Evolutionary conservation across 2,888 invertebrate species (phyloP), one percentile per base, ranked within the genome.

Genomic region (Diarsia brunnea): DNA sequence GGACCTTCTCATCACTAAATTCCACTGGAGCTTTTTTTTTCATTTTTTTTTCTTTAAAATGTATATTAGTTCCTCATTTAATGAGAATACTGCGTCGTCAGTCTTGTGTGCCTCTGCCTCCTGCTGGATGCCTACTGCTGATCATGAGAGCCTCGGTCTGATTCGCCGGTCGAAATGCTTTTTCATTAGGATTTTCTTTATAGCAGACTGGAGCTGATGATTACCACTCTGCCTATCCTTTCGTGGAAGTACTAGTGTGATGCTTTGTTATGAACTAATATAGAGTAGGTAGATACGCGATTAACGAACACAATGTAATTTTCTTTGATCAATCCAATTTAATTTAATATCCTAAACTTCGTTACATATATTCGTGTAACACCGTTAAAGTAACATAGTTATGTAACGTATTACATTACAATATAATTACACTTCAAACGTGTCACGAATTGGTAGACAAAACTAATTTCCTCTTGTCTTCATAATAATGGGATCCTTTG

Each of bases 381-480:
- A 47, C 1, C 0, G 4, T 61, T 47, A 60, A 11, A 49, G 43
- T 47, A 81, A 75, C 38, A 64, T 10, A 21, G 73, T 38, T 53
- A n/a, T 14, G 47, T 47, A 58, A 65, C 47, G 64, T 68, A 58
- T 72, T 16, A 69, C 55, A 73, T 80, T 53, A 69, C 68, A 69
- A 70, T 65, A 38, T 77, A 77, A 74, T 72, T 72, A 69, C 19
- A 74, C 60, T 72, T 81, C 74, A 73, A 81, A 81, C 78, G 60
- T 65, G 74, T 66, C 51, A 68, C 47, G 69, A 73, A 63, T 84
- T 69, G 66, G 60, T 67, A 69, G n/a, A 75, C 64, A 73, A 67
- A 87, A 80, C 73, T 80, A 87, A 87, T 86, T 77, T 87, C 78
- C 78, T 65, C 61, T 63, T 75, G 76, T 82, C 73, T 73, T 38